A percentile compares a stretch with the other conserved stretches of the same genome.
Evolutionary conservation across 1,140 invertebrate species (phyloP).

Genomic region (Pomacea maculata): DNA sequence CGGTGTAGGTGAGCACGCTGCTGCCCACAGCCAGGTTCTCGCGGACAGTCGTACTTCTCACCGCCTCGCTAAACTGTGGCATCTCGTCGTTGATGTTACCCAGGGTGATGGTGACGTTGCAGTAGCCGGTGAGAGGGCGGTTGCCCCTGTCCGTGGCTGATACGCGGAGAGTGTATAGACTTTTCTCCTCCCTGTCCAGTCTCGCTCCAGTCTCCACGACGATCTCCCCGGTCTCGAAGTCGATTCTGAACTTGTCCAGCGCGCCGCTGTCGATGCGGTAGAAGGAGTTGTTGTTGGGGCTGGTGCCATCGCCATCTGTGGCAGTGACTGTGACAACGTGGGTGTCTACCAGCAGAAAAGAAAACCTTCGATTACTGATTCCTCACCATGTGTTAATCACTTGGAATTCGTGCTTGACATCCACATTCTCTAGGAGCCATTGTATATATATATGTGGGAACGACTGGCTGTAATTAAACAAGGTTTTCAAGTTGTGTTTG

Average conservation of each 20-base stretch:
- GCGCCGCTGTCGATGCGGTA: constrained; percentile 53
- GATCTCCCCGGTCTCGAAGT: constrained; percentile 45
- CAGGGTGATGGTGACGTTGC: constrained; percentile 37
- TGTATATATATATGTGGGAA: too few relatives aligned
- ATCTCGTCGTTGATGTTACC: constrained; percentile 45
- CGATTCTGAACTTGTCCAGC: constrained; percentile 51
- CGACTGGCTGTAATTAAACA: too few relatives aligned
- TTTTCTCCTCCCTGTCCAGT: constrained; percentile 44
- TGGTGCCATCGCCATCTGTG: constrained; percentile 43
- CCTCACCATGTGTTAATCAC: too few relatives aligned
- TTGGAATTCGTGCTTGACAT: too few relatives aligned
- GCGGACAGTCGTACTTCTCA: constrained; percentile 13
- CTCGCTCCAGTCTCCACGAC: constrained; percentile 44
- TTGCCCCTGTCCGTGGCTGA: constrained; percentile 50
- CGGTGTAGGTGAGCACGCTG: constrained; percentile 33
- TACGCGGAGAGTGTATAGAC: constrained; percentile 39
- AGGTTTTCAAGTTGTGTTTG: background rate
- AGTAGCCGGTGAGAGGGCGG: constrained; percentile 34
- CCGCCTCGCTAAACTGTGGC: constrained; percentile 17
- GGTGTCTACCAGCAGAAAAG: constrained; percentile 26
- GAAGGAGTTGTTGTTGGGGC: constrained; percentile 50
- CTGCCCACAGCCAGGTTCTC: constrained; percentile 32
- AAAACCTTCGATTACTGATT: too few relatives aligned
- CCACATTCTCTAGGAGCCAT: too few relatives aligned
- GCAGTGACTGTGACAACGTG: constrained; percentile 37